Percentiles rank a stretch among this genome's conserved stretches.
Conservation (phyloP, 2,113 vertebrate species). For the Centropus bengalensis region DNA sequence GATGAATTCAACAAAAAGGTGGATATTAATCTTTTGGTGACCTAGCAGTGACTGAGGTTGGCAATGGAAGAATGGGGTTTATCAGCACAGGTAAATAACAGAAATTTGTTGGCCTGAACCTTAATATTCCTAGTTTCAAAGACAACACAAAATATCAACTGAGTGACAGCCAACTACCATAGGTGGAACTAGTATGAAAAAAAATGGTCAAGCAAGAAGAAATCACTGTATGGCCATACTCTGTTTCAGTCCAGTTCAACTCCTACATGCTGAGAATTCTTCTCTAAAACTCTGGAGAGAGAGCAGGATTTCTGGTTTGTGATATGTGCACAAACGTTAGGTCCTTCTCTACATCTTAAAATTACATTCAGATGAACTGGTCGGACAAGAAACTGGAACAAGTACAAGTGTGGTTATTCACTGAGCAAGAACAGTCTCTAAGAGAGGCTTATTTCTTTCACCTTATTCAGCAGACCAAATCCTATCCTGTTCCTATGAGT, state of each 20-base stretch:
- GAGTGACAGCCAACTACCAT: neutral
- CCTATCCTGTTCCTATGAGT: neutral
- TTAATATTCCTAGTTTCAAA: neutral
- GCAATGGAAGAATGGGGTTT: neutral
- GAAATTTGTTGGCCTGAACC: neutral
- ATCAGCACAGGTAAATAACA: neutral
- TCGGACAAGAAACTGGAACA: neutral
- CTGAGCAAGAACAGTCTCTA: neutral
- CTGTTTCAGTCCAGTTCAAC: neutral
- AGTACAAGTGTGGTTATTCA: neutral
- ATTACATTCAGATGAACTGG: neutral
- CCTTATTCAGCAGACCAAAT: neutral
- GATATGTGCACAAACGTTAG: neutral
- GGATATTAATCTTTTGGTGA: neutral
- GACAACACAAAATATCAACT: neutral
- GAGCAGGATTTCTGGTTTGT: neutral
- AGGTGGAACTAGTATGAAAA: neutral
- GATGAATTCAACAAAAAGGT: neutral
- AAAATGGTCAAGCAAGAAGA: neutral
- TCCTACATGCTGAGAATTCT: neutral
- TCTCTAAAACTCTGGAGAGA: neutral
- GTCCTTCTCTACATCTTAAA: neutral
- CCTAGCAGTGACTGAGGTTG: neutral
- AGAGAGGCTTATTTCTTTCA: neutral
- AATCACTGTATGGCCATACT: rapidly evolving